Evolutionary conservation across 2,113 vertebrate genomes (phyloP).

Genomic region (Cyanocitta stelleri): DNA sequence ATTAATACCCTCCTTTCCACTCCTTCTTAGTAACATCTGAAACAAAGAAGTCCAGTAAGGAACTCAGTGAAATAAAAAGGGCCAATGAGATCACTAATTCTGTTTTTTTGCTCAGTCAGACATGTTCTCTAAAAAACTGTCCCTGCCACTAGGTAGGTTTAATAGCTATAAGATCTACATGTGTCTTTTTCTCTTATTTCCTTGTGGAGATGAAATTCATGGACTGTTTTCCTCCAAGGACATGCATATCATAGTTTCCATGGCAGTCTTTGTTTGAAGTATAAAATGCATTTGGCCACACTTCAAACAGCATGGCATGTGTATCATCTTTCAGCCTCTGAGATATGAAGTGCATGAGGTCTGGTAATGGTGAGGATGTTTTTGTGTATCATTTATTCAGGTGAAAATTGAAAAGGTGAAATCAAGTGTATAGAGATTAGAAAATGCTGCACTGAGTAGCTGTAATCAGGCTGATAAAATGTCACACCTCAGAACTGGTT

Average conservation of each 20-base stretch:
- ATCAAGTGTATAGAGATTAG: conserved; percentile 1
- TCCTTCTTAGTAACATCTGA: not conserved
- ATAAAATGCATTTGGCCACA: conserved; percentile 42
- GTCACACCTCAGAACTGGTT: not conserved
- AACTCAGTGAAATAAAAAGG: not conserved
- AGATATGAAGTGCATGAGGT: conserved; percentile 24
- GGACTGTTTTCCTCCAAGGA: conserved; percentile 43
- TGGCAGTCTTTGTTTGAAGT: conserved; percentile 25
- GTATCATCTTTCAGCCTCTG: conserved; percentile 9
- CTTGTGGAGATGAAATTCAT: not conserved
- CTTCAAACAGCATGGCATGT: conserved; percentile 10
- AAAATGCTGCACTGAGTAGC: conserved; percentile 10
- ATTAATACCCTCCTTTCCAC: not conserved
- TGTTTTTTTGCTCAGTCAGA: not conserved
- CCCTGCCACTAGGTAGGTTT: not conserved
- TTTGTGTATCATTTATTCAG: conserved; percentile 7
- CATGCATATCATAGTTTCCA: conserved; percentile 24
- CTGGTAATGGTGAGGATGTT: not conserved
- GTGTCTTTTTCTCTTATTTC: not conserved
- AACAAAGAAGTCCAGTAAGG: not conserved
- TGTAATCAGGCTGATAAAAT: conserved; percentile 39
- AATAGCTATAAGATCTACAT: conserved; percentile 13
- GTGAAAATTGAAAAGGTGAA: conserved; percentile 62
- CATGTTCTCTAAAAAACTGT: not conserved
- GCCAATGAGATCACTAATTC: not conserved